These are phyloP conservation scores for Aix galericulata DNA, from an alignment of 2,113 vertebrate species.

Conservation along the genomic window DNA sequence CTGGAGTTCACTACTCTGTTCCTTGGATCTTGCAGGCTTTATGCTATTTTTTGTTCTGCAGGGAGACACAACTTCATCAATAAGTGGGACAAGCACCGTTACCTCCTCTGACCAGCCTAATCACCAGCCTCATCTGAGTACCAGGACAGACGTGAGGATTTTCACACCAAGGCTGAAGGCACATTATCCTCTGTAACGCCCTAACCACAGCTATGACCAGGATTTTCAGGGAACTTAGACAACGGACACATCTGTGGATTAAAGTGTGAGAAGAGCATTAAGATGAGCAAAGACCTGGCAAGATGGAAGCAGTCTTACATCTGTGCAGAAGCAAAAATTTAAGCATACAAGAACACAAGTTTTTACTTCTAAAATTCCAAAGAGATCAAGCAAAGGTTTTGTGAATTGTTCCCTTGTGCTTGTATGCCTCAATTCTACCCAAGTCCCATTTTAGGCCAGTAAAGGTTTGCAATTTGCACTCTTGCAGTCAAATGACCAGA, in stretches of 20 bases:
- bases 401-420: neutral
- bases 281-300: neutral
- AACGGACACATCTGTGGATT: neutral
- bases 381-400: neutral
- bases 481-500: neutral
- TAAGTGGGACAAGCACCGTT: neutral
- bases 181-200: neutral
- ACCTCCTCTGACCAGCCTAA: neutral
- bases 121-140: neutral
- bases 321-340: neutral
- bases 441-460: neutral
- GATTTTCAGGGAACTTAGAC: neutral
- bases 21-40: neutral
- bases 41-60: neutral
- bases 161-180: neutral
- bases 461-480: neutral
- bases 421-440: neutral
- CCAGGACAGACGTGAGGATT: neutral
- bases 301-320: neutral
- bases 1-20: neutral
- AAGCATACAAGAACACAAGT: neutral
- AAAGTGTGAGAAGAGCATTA: neutral
- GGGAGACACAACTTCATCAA: neutral
- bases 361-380: neutral
- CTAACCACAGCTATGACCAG: neutral